These are phyloP conservation scores for Serilophus lunatus DNA, from an alignment of 2,113 vertebrate genomes.

Conservation along the genomic window DNA sequence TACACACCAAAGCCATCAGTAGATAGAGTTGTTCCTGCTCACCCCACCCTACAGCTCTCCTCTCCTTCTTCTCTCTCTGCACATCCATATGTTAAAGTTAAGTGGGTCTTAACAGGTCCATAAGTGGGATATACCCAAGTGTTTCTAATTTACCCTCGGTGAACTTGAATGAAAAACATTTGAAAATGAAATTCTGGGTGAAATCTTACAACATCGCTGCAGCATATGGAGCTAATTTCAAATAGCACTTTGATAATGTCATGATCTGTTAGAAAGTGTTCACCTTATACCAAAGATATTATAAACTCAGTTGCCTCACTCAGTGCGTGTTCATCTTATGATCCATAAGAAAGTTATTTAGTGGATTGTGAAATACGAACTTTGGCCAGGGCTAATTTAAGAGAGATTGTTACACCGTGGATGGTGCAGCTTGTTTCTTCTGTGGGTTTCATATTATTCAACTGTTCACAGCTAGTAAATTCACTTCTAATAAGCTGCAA, in stretches of 20 bases:
- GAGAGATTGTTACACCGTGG: neutral
- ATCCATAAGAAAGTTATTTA: slow-evolving; percentile 58
- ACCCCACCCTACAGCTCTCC: neutral
- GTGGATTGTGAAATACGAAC: slow-evolving; percentile 43
- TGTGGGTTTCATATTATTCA: slow-evolving; percentile 19
- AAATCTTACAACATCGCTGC: slow-evolving; percentile 21
- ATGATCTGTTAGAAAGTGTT: slow-evolving; percentile 56
- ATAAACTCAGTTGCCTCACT: slow-evolving; percentile 37
- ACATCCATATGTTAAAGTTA: slow-evolving; percentile 29
- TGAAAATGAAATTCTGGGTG: slow-evolving; percentile 47
- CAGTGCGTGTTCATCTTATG: slow-evolving; percentile 23
- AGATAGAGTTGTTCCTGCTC: slow-evolving; percentile 3
- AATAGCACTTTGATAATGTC: slow-evolving; percentile 63
- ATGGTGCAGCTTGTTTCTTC: slow-evolving; percentile 41
- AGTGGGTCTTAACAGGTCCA: slow-evolving; percentile 26
- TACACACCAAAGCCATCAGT: rapidly evolving
- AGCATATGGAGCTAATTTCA: slow-evolving; percentile 66
- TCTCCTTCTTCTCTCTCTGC: neutral
- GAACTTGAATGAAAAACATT: slow-evolving; percentile 54
- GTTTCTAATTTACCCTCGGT: slow-evolving; percentile 60
- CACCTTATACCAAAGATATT: slow-evolving; percentile 46
- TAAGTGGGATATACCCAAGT: slow-evolving; percentile 36
- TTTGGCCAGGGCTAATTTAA: slow-evolving; percentile 45
- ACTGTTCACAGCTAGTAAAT: slow-evolving; percentile 63
- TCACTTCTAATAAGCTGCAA: slow-evolving; percentile 54